Conservation (phyloP, 92 coral and sea anemone species). For the Virgularia gustaviana region DNA sequence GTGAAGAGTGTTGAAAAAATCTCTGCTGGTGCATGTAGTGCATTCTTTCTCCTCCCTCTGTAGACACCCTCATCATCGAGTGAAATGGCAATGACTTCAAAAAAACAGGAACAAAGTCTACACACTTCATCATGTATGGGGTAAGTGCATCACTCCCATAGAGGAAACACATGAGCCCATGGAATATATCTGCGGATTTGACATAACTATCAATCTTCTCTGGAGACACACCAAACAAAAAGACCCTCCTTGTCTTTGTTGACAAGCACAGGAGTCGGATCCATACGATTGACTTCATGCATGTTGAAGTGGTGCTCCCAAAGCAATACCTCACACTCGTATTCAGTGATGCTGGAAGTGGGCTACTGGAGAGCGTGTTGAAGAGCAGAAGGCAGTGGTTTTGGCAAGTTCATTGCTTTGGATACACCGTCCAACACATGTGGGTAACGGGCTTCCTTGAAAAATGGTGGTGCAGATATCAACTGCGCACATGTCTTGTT, state of each 20-base stretch:
- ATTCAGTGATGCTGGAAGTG: slow-evolving; percentile 11
- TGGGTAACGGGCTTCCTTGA: no score
- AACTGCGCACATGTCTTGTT: slow-evolving; percentile 2
- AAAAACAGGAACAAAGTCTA: slow-evolving; percentile 44
- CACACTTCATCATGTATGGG: slow-evolving; percentile 37
- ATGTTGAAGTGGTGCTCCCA: slow-evolving; percentile 51
- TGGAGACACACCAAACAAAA: slow-evolving; percentile 28
- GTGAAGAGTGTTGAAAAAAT: no score
- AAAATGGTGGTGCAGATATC: no score
- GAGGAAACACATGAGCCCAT: no score
- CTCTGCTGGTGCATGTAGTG: no score
- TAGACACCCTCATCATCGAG: slow-evolving; percentile 51
- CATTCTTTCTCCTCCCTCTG: slow-evolving; percentile 62
- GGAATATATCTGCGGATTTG: slow-evolving; percentile 43
- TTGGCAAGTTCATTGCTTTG: neutral
- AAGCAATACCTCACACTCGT: slow-evolving; percentile 28
- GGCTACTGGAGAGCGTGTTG: slow-evolving; percentile 41
- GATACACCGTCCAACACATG: slow-evolving; percentile 51
- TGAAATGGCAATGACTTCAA: slow-evolving; percentile 51
- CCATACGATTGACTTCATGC: slow-evolving; percentile 48
- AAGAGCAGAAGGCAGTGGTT: slow-evolving; percentile 15
- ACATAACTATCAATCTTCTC: slow-evolving; percentile 24
- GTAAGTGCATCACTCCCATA: slow-evolving; percentile 18
- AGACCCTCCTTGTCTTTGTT: slow-evolving; percentile 23
- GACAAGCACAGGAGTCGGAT: slow-evolving; percentile 43